A percentile compares a stretch with the other conserved stretches of the same genome.
Evolutionary conservation across 2,888 invertebrate genomes (phyloP).

Genomic region (Hemistola chrysoprasaria): DNA sequence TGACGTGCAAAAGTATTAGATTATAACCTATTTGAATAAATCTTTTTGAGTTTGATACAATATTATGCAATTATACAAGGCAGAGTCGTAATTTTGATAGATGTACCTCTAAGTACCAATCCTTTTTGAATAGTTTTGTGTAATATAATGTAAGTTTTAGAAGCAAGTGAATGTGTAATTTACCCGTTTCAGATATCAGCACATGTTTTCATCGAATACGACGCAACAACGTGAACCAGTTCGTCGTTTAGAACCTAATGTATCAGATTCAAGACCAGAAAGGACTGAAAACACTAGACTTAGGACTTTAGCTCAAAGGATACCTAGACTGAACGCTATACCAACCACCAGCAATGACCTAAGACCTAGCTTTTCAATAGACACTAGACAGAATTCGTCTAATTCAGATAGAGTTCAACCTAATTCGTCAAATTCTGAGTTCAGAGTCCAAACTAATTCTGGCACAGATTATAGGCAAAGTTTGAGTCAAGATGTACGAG

Average conservation of each 20-base stretch:
- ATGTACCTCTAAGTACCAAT: too few species aligned
- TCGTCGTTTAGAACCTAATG: conserved; percentile 46
- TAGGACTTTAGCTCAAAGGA: conserved; percentile 55
- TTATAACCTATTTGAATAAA: too few species aligned
- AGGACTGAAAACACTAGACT: conserved; percentile 56
- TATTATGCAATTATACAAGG: too few species aligned
- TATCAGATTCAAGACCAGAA: conserved; percentile 47
- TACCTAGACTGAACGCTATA: conserved; percentile 57
- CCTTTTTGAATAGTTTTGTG: too few species aligned
- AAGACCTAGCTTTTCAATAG: conserved; percentile 6
- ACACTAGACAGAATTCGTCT: background rate
- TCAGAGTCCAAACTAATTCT: conserved; percentile 1
- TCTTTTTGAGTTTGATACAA: too few species aligned
- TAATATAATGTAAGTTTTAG: too few species aligned
- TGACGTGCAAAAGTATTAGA: too few species aligned
- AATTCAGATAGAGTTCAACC: background rate
- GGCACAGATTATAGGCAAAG: too few species aligned
- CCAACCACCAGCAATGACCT: conserved; percentile 31
- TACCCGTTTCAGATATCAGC: conserved; percentile 45
- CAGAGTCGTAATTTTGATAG: too few species aligned
- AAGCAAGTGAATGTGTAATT: background rate
- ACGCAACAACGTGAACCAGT: conserved; percentile 2
- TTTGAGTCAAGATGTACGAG: too few species aligned
- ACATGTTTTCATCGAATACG: conserved; percentile 60
- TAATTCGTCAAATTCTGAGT: conserved; percentile 1